Evolutionary conservation across 2,113 vertebrate species (phyloP), one percentile per base, ranked within the genome.

Genomic region (Cavia porcellus): DNA sequence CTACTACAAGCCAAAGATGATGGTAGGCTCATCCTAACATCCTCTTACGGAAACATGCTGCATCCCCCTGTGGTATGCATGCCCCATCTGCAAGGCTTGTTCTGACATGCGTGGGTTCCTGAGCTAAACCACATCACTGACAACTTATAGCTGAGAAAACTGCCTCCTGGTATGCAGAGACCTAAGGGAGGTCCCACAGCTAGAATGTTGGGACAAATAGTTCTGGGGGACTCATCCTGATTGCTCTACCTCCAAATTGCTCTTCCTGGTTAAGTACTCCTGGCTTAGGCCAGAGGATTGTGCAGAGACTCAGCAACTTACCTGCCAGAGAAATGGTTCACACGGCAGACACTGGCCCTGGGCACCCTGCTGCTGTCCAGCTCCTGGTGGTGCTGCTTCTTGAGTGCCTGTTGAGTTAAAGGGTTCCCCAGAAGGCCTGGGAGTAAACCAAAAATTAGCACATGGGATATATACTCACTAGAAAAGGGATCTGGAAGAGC

Each of bases 1-100:
- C 50, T 2, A 10, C n/a, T 35, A 19, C 35, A 25, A 0, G 7
- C 50, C 25, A 47, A 30, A 14, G n/a, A 15, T 24, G 50, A 1
- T 38, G 11, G 10, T 1, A 38, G 50, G 45, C 32, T 84, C 61
- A 59, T 6, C 17, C 17, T 61, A 15, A 11, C n/a, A 22, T 20
- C 32, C n/a, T 9, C 1, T 3, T 1, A 3, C 4, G 6, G 20
- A 35, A 20, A 52, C 0, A 0, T 0, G 57, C 30, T 35, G 35
- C 24, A 0, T 19, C 7, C 4, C 6, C 13, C 74, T 1, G 0
- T 28, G 87, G 8, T 5, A 5, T 0, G 0, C 15, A 4, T 6
- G 25, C 6, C 4, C 17, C 70, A 3, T 11, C 32, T 1, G 20
- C n/a, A 17, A 28, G 47, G 4, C 45, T 38, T 11, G 5, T 57